Percentiles rank a stretch among this genome's conserved stretches.
phyloP scores from a whole-genome alignment of 2,797 vertebrate genomes.

The Chiroxiphia lanceolata region DNA sequence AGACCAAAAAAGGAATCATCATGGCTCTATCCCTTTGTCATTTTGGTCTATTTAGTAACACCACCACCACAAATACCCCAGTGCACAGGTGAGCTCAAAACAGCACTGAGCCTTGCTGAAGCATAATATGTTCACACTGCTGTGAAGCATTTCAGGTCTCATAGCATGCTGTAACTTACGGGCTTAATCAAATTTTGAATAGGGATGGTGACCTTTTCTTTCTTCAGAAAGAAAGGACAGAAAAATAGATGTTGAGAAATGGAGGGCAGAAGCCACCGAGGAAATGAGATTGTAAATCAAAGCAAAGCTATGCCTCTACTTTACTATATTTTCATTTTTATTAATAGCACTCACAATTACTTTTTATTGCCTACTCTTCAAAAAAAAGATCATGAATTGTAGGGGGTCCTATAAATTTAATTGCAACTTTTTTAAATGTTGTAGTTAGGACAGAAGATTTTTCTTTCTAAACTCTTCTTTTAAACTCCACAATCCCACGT shows the following conservation, averaged over 20 bases:
- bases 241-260: neutral
- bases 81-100: neutral
- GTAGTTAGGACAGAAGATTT: neutral
- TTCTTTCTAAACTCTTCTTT: neutral
- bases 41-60: neutral
- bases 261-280: neutral
- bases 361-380: neutral
- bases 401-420: neutral
- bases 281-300: slow-evolving; percentile 9
- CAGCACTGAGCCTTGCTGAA: neutral
- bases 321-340: neutral
- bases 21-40: neutral
- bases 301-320: neutral
- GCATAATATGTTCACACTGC: neutral
- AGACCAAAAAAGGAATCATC: neutral
- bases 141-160: neutral
- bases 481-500: neutral
- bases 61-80: neutral
- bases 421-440: neutral
- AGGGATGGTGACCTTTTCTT: neutral
- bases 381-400: neutral
- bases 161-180: neutral
- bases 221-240: neutral
- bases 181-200: neutral
- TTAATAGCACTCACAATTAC: neutral